Evolutionary conservation across 2,113 vertebrate species (phyloP).

Genomic region (Toxotes jaculatrix): DNA sequence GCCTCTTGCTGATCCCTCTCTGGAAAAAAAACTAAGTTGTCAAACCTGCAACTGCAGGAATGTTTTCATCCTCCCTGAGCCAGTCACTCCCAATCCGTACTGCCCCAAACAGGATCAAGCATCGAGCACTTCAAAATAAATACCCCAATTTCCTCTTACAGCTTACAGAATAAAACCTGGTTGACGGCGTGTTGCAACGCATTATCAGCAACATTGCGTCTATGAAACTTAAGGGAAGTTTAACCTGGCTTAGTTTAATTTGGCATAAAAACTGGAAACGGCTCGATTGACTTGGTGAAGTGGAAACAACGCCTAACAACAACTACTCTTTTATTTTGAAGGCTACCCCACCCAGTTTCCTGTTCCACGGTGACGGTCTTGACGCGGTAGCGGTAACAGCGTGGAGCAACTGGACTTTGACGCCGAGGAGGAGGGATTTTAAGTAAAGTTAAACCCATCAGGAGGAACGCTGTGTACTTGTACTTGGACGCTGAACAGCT

Average conservation of each 20-base stretch:
- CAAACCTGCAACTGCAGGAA: not conserved
- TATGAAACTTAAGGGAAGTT: no score
- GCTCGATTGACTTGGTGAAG: no score
- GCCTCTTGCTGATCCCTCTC: no score
- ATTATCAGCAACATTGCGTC: no score
- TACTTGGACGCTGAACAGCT: not conserved
- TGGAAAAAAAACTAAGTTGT: not conserved
- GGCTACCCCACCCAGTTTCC: accelerated
- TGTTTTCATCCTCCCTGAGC: not conserved
- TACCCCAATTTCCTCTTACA: not conserved
- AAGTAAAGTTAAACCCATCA: not conserved
- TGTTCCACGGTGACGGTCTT: accelerated
- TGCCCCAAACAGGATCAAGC: not conserved
- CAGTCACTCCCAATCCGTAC: not conserved
- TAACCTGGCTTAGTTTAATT: no score
- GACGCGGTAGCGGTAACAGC: conserved; percentile 10
- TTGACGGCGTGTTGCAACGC: not conserved
- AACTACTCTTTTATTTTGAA: conserved; percentile 54
- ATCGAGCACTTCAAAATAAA: accelerated
- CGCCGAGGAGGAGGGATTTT: not conserved
- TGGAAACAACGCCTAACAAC: no score
- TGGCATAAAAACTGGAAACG: no score
- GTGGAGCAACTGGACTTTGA: not conserved
- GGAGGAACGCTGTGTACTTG: not conserved
- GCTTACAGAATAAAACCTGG: conserved; percentile 18